Conservation (phyloP, 2,797 vertebrate species). For the Halcyon badia region DNA sequence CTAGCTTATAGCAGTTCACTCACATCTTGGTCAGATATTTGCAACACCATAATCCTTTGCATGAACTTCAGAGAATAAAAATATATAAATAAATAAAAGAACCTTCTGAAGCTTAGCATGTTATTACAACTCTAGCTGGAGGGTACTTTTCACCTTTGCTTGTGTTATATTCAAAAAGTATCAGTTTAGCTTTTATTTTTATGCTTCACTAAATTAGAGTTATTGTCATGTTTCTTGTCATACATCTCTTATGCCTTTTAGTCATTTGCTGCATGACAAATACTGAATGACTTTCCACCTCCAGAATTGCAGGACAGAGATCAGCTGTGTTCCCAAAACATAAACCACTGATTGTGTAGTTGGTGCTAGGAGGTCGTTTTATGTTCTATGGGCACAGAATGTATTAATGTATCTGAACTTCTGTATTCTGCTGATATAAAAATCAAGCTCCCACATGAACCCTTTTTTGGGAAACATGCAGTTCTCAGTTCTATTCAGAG, state of each 20-base stretch:
- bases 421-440: background rate
- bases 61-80: background rate
- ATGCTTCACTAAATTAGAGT: slow-evolving; percentile 62
- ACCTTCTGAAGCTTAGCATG: background rate
- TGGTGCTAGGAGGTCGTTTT: slow-evolving; percentile 3
- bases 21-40: background rate
- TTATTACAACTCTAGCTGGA: background rate
- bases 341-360: slow-evolving; percentile 20
- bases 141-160: slow-evolving; percentile 29
- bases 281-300: slow-evolving; percentile 56
- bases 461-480: background rate
- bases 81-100: background rate
- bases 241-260: slow-evolving; percentile 40
- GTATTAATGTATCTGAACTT: background rate
- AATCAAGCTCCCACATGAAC: background rate
- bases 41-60: background rate
- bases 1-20: background rate
- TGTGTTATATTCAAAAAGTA: slow-evolving; percentile 33
- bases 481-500: background rate
- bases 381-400: background rate
- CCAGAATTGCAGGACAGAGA: background rate
- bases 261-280: slow-evolving; percentile 40
- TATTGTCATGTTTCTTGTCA: slow-evolving; percentile 37
- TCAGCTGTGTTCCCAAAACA: background rate
- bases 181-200: slow-evolving; percentile 34